A percentile compares a stretch with the other conserved stretches of the same genome.
Evolutionary conservation across 2,113 vertebrate genomes (phyloP).

Genomic region (Chunga burmeisteri): DNA sequence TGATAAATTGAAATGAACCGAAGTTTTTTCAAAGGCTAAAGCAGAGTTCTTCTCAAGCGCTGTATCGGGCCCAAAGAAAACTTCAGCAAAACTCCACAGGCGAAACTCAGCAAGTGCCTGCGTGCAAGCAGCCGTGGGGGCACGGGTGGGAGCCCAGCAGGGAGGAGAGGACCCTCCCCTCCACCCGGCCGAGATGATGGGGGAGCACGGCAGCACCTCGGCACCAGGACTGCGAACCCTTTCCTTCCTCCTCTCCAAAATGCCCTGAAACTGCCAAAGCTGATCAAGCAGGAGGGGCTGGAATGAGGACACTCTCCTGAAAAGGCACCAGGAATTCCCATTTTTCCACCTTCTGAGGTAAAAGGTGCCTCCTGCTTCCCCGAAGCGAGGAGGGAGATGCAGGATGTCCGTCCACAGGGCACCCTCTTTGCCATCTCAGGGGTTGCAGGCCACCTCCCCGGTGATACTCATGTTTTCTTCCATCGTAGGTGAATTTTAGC

Average conservation of each 20-base stretch:
- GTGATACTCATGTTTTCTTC: background rate
- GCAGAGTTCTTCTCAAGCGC: background rate
- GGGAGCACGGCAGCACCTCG: background rate
- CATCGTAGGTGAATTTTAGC: background rate
- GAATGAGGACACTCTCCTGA: background rate
- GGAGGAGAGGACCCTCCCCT: background rate
- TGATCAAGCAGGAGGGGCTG: background rate
- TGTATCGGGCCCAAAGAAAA: background rate
- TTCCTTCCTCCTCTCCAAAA: background rate
- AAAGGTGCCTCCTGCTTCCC: background rate
- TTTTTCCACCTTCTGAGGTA: background rate
- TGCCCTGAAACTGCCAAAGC: background rate
- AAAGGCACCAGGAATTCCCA: background rate
- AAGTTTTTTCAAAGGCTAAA: background rate
- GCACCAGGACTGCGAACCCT: background rate
- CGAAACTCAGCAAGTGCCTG: background rate
- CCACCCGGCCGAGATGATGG: background rate
- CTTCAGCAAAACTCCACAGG: slow-evolving; percentile 47
- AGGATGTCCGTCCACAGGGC: background rate
- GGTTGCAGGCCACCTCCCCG: background rate
- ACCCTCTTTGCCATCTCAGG: fast-evolving
- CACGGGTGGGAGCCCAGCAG: fast-evolving
- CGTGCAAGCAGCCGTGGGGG: fast-evolving
- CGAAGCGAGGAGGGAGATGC: fast-evolving
- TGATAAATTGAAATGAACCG: background rate